Conservation (phyloP, 2,113 vertebrate species). For the Alouatta palliata region DNA sequence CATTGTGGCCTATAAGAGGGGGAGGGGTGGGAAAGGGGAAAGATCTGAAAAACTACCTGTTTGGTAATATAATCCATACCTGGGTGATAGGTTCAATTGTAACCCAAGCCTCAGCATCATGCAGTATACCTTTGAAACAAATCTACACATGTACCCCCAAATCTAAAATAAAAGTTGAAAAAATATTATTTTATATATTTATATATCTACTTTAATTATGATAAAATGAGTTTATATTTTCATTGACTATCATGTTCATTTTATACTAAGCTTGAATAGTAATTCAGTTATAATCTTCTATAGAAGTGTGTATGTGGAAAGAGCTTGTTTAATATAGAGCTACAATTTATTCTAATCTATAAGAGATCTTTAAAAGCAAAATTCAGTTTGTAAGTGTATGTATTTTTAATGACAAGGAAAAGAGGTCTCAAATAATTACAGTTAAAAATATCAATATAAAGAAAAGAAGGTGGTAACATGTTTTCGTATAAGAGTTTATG, state of each 20-base stretch:
- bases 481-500: not conserved
- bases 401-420: constrained; percentile 16
- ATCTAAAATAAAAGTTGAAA: too few species aligned
- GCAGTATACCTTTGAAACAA: too few species aligned
- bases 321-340: not conserved
- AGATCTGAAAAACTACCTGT: too few species aligned
- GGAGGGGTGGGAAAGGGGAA: too few species aligned
- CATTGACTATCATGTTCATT: not conserved
- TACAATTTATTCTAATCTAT: not conserved
- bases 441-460: not conserved
- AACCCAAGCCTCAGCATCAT: too few species aligned
- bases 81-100: too few species aligned
- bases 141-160: too few species aligned
- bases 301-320: not conserved
- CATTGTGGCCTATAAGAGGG: too few species aligned
- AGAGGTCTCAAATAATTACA: not conserved
- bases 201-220: not conserved
- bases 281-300: not conserved
- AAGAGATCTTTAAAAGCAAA: constrained; percentile 2
- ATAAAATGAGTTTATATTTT: not conserved
- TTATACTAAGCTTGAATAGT: not conserved
- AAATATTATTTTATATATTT: too few species aligned
- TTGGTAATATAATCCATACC: too few species aligned
- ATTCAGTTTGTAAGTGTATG: not conserved
- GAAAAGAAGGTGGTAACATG: not conserved